Percentiles rank a stretch among this genome's conserved stretches.
Evolutionary conservation across 2,113 vertebrate genomes (phyloP).

Genomic region (Abramis brama): DNA sequence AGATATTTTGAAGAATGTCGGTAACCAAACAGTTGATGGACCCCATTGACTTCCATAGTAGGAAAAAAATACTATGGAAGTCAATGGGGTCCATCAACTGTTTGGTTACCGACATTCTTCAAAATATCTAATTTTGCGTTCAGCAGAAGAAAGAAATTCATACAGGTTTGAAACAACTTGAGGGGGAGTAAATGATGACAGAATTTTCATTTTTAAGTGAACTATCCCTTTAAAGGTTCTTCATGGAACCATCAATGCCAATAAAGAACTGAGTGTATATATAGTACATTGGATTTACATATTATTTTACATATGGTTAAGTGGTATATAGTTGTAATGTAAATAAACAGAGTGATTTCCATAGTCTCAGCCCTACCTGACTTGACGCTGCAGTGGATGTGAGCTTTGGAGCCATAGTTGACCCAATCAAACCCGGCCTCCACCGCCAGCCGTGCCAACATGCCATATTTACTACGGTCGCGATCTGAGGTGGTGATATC

Average conservation of each 20-base stretch:
- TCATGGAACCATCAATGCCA: not conserved
- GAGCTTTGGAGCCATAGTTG: constrained; percentile 91
- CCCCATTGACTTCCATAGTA: too few relatives aligned
- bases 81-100: too few relatives aligned
- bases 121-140: too few relatives aligned
- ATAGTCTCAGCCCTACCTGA: constrained; percentile 81
- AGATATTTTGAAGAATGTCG: too few relatives aligned
- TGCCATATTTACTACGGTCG: constrained; percentile 90
- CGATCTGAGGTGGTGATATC: constrained; percentile 94
- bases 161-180: too few relatives aligned
- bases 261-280: not conserved
- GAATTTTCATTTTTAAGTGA: too few relatives aligned
- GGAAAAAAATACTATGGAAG: too few relatives aligned
- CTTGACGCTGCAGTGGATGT: constrained; percentile 94
- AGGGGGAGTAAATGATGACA: too few relatives aligned
- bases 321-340: not conserved
- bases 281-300: not conserved
- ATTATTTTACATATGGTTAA: not conserved
- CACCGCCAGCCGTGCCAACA: constrained; percentile 89
- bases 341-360: not conserved
- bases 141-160: too few relatives aligned
- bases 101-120: too few relatives aligned
- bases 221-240: too few relatives aligned
- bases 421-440: constrained; percentile 96
- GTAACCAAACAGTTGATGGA: too few relatives aligned